A percentile compares a stretch with the other conserved stretches of the same genome.
Evolutionary conservation across 1,140 invertebrate species (phyloP).

Genomic region (Leucophenga varia): DNA sequence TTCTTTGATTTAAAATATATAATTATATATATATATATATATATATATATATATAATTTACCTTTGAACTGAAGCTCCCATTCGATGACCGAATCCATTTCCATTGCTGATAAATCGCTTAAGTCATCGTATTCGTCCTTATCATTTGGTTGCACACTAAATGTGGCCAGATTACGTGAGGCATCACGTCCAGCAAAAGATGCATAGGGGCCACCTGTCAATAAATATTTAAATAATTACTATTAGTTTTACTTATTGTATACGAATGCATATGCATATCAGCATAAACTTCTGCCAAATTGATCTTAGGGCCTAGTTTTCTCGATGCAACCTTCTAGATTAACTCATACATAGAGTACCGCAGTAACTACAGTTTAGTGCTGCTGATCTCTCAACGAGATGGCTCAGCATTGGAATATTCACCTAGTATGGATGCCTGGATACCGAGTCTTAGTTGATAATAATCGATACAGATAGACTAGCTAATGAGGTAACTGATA

Average conservation of each 20-base stretch:
- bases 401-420: too few species aligned
- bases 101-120: conserved; percentile 83
- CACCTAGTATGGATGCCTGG: too few species aligned
- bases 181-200: conserved; percentile 95
- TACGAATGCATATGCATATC: neutral
- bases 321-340: too few species aligned
- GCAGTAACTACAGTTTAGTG: too few species aligned
- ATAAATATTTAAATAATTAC: conserved; percentile 14
- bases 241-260: conserved; percentile 6
- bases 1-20: conserved; percentile 1
- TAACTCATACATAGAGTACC: too few species aligned
- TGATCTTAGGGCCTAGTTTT: too few species aligned
- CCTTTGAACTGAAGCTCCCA: conserved; percentile 98
- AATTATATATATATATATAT: neutral
- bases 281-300: neutral
- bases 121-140: conserved; percentile 93
- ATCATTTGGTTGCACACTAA: conserved; percentile 78
- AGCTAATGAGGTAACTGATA: too few species aligned
- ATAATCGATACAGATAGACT: too few species aligned
- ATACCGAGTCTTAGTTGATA: too few species aligned
- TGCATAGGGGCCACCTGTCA: conserved; percentile 85
- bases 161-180: conserved; percentile 89
- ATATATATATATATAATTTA: conserved; percentile 51
- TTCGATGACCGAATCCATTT: conserved; percentile 87
- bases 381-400: too few species aligned